Evolutionary conservation across 2,888 invertebrate species (phyloP).

Genomic region (Ectropis crepuscularia): DNA sequence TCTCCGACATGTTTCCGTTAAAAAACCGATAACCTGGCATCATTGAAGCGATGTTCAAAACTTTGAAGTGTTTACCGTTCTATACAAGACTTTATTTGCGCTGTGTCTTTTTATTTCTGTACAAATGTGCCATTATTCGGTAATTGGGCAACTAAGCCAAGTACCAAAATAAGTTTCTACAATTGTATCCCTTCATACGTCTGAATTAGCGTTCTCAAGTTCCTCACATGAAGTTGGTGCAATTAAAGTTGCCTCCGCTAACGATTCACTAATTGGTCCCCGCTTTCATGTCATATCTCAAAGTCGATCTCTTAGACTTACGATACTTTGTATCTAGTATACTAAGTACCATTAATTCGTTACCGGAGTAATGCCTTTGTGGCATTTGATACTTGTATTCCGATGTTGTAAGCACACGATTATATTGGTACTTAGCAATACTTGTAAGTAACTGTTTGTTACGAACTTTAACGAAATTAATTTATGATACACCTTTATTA

Average conservation of each 20-base stretch:
- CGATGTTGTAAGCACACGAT: neutral
- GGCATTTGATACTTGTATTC: conserved; percentile 11
- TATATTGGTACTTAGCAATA: conserved; percentile 4
- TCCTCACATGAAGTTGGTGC: conserved; percentile 44
- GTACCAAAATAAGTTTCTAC: no score
- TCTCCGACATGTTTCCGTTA: no score
- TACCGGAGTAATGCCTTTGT: conserved; percentile 19
- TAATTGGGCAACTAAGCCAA: no score
- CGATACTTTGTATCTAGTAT: conserved; percentile 13
- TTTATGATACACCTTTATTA: no score
- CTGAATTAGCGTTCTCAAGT: neutral
- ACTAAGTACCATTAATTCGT: conserved; percentile 14
- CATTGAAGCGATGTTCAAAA: no score
- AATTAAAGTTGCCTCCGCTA: conserved; percentile 53
- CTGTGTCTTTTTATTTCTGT: no score
- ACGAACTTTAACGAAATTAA: no score
- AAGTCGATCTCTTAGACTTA: conserved; percentile 26
- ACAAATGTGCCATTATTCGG: no score
- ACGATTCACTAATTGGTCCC: conserved; percentile 57
- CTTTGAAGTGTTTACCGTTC: no score
- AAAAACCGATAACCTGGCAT: no score
- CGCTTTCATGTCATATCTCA: conserved; percentile 47
- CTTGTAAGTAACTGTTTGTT: neutral
- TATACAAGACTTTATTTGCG: no score
- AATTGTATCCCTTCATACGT: neutral